A percentile compares a stretch with the other conserved stretches of the same genome.
These are phyloP conservation scores for Myotis planiceps DNA, from an alignment of 2,797 vertebrate species.

Conservation along the genomic window DNA sequence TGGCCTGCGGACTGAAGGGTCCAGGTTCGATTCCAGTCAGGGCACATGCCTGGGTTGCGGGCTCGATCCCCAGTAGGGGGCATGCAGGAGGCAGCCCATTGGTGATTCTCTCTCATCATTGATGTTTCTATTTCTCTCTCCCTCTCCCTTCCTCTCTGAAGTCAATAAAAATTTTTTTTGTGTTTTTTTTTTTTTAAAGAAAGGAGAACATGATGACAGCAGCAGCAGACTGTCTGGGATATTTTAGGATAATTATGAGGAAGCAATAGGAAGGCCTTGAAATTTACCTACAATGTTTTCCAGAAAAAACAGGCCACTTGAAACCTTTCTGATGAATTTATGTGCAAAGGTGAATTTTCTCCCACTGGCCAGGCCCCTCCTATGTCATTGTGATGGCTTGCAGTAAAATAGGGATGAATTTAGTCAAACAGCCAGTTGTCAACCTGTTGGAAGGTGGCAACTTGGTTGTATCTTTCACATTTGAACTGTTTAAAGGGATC, in stretches of 20 bases:
- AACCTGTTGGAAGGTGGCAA: neutral
- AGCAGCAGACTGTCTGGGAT: neutral
- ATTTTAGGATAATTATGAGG: neutral
- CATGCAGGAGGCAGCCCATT: no score
- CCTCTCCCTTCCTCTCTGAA: no score
- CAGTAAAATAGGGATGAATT: neutral
- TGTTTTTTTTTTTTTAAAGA: no score
- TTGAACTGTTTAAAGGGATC: neutral
- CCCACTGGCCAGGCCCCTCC: neutral
- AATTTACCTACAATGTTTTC: neutral
- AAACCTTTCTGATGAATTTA: constrained; percentile 48
- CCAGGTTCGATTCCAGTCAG: no score
- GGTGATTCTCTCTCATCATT: no score
- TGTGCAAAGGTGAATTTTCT: neutral
- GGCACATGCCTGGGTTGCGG: no score
- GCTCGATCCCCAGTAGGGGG: no score
- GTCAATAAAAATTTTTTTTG: no score
- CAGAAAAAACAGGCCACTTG: neutral
- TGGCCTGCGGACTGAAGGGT: no score
- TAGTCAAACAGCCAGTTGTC: neutral
- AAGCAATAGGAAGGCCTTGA: neutral
- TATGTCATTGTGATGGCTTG: neutral
- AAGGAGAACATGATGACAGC: neutral
- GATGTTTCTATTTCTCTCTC: no score
- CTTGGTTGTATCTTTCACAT: constrained; percentile 2